These are phyloP conservation scores for Parus major DNA, from an alignment of 2,113 vertebrate species.

Conservation along the genomic window DNA sequence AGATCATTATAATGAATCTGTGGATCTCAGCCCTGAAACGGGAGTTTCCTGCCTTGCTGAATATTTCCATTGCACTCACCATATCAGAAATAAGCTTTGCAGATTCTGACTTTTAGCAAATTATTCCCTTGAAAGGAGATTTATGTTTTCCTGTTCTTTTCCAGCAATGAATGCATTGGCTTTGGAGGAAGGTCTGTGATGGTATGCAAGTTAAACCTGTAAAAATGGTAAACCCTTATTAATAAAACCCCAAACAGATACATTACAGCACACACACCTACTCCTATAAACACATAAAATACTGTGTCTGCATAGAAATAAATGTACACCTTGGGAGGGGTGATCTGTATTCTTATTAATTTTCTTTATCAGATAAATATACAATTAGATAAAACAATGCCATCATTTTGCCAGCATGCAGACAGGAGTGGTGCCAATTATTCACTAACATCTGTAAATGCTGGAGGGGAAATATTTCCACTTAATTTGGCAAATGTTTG, in stretches of 20 bases:
- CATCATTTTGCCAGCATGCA: conserved; percentile 13
- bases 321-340: not conserved
- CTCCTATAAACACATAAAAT: not conserved
- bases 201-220: conserved; percentile 57
- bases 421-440: not conserved
- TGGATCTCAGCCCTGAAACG: not conserved
- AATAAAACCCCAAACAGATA: conserved; percentile 61
- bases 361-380: not conserved
- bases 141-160: conserved; percentile 52
- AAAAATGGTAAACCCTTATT: conserved; percentile 63
- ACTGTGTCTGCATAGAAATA: not conserved
- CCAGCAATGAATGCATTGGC: conserved; percentile 52
- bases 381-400: conserved; percentile 38
- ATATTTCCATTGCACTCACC: not conserved
- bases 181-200: conserved; percentile 47
- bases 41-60: not conserved
- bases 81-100: not conserved
- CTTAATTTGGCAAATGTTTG: not conserved
- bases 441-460: not conserved
- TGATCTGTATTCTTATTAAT: not conserved
- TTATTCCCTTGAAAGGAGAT: conserved; percentile 55
- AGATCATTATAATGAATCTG: conserved; percentile 51
- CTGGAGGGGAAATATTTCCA: not conserved
- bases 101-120: conserved; percentile 55
- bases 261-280: conserved; percentile 31